Percentiles rank a stretch among this genome's conserved stretches.
Evolutionary conservation across 2,113 vertebrate species (phyloP).

Genomic region (Megaceryle maxima): DNA sequence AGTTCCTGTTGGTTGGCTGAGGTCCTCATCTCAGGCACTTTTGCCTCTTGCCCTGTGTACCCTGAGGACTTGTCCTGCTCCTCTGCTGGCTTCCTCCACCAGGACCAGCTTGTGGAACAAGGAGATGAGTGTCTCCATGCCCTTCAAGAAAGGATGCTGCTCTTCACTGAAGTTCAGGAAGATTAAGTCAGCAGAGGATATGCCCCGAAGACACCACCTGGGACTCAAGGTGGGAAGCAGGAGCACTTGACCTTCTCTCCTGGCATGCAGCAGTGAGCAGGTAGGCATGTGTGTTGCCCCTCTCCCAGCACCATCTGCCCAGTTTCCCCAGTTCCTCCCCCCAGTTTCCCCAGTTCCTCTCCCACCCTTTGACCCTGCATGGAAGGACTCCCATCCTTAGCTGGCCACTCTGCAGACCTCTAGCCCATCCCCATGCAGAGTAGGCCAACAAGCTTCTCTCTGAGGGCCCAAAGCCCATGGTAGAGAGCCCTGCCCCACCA

Average conservation of each 20-base stretch:
- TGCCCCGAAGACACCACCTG: background rate
- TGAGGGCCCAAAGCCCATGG: background rate
- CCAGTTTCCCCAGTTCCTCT: background rate
- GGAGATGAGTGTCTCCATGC: background rate
- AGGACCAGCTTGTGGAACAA: background rate
- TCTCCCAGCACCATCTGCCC: background rate
- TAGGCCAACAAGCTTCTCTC: background rate
- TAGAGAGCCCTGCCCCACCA: background rate
- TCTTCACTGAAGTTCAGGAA: background rate
- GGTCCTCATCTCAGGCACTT: background rate
- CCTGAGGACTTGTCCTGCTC: fast-evolving
- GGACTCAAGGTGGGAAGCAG: background rate
- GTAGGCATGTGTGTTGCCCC: background rate
- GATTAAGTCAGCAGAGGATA: background rate
- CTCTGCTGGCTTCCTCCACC: background rate
- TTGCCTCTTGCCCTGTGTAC: background rate
- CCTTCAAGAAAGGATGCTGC: background rate
- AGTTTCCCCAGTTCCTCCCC: background rate
- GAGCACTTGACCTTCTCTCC: fast-evolving
- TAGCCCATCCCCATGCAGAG: background rate
- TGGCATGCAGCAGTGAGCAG: background rate
- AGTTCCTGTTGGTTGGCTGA: background rate
- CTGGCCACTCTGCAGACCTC: background rate
- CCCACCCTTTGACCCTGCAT: fast-evolving
- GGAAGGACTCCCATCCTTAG: background rate